These are phyloP conservation scores for Leucoraja erinaceus DNA, from an alignment of 2,113 vertebrate genomes.

Conservation along the genomic window DNA sequence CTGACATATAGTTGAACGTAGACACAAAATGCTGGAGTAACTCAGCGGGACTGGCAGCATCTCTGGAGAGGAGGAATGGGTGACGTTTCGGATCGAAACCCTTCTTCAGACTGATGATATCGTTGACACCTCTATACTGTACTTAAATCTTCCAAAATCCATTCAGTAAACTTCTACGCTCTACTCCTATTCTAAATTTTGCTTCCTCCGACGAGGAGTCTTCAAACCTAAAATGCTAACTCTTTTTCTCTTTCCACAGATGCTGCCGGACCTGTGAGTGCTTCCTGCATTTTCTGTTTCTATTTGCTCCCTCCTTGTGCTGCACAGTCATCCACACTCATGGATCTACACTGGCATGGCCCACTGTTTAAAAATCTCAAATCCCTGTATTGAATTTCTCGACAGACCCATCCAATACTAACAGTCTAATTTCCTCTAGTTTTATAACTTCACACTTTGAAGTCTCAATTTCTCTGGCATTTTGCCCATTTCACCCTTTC, in stretches of 20 bases:
- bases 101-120: neutral
- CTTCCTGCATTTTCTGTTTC: too few relatives aligned
- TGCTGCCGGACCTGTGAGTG: too few relatives aligned
- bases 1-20: too few relatives aligned
- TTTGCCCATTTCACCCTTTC: neutral
- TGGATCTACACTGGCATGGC: neutral
- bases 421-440: neutral
- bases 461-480: neutral
- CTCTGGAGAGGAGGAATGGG: too few relatives aligned
- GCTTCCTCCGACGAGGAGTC: neutral
- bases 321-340: neutral
- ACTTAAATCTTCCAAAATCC: neutral
- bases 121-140: neutral
- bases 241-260: too few relatives aligned
- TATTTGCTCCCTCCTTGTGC: neutral
- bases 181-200: neutral
- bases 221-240: too few relatives aligned
- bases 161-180: too few relatives aligned
- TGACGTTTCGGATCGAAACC: too few relatives aligned
- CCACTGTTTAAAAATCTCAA: neutral
- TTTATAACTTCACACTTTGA: too few relatives aligned
- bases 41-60: too few relatives aligned
- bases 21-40: too few relatives aligned
- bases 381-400: neutral
- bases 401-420: neutral